Conservation (phyloP, 2,888 invertebrate genomes). For the Therioaphis trifolii region DNA sequence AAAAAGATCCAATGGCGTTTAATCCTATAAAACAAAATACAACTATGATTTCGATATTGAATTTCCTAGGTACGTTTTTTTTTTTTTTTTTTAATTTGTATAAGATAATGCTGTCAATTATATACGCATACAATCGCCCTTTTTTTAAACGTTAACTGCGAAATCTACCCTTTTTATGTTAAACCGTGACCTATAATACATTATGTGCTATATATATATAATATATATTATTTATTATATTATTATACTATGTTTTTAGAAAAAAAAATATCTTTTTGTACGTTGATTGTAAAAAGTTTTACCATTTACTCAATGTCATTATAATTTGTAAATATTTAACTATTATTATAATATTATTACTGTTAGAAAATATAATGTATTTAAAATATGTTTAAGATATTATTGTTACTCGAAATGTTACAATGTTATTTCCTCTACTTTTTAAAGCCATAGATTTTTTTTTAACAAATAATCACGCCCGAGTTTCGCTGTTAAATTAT, state of each 20-base stretch:
- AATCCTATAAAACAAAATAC: background rate
- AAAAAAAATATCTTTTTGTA: background rate
- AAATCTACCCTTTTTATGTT: slow-evolving; percentile 21
- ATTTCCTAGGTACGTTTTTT: background rate
- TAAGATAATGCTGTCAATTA: slow-evolving; percentile 54
- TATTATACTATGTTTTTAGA: background rate
- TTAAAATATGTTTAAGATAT: slow-evolving; percentile 15
- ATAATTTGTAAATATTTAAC: slow-evolving; percentile 14
- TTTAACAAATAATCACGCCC: background rate
- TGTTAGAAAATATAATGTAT: background rate
- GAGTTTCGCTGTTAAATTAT: background rate
- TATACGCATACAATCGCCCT: slow-evolving; percentile 25
- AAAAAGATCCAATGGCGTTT: background rate
- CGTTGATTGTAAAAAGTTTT: slow-evolving; percentile 1
- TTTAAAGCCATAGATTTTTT: background rate
- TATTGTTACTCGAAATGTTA: slow-evolving; percentile 20
- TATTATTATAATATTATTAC: slow-evolving; percentile 2
- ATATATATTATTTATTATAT: background rate
- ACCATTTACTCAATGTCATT: background rate
- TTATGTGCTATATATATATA: background rate
- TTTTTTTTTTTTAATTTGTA: background rate
- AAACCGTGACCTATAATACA: background rate
- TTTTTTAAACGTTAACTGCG: slow-evolving; percentile 21
- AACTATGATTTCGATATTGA: background rate
- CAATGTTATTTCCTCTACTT: slow-evolving; percentile 10